Conservation (phyloP, 2,113 vertebrate species). For the Gracilinanus agilis region DNA sequence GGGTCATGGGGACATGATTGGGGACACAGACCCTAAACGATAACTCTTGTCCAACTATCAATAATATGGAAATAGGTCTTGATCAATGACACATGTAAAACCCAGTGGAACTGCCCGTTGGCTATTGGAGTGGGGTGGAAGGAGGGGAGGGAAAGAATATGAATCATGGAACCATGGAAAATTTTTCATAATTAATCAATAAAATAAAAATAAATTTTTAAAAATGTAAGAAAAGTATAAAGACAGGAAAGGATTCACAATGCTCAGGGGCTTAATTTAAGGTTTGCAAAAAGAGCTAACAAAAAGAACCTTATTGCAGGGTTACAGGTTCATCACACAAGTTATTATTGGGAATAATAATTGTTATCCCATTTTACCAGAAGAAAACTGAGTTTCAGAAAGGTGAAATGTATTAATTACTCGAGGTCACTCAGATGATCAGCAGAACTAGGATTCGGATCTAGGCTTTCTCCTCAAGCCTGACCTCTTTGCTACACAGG, state of each 20-base stretch:
- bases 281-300: not conserved
- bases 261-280: not conserved
- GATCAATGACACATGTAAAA: too few relatives aligned
- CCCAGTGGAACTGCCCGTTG: too few relatives aligned
- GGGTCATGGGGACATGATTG: too few relatives aligned
- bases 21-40: too few relatives aligned
- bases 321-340: not conserved
- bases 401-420: not conserved
- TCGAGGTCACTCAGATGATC: not conserved
- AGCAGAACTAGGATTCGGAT: not conserved
- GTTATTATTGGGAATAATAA: not conserved
- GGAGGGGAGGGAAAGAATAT: too few relatives aligned
- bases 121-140: too few relatives aligned
- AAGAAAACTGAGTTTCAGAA: not conserved
- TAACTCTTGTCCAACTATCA: too few relatives aligned
- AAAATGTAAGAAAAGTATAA: not conserved
- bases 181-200: too few relatives aligned
- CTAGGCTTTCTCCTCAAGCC: not conserved
- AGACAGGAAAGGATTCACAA: not conserved
- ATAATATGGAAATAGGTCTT: too few relatives aligned
- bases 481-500: not conserved
- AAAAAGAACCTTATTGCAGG: not conserved
- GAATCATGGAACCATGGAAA: too few relatives aligned
- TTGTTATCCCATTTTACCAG: not conserved
- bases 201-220: too few relatives aligned